Evolutionary conservation across 2,797 vertebrate species (phyloP).

Genomic region (Eulemur albifrons): DNA sequence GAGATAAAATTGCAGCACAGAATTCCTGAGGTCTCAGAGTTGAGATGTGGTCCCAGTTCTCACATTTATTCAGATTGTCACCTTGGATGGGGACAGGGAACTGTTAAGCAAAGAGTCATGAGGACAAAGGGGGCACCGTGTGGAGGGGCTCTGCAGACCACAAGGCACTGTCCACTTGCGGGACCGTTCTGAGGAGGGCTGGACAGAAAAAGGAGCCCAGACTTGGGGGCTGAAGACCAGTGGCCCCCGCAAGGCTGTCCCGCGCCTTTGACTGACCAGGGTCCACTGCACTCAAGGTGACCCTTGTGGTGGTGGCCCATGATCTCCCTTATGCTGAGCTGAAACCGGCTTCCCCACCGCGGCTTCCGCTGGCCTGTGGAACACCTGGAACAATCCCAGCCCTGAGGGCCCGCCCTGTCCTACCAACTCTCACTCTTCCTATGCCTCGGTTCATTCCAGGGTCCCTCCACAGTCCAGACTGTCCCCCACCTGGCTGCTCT

Average conservation of each 20-base stretch:
- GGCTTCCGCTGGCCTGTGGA: background rate
- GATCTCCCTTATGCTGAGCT: background rate
- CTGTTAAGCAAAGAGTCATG: background rate
- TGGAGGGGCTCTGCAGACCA: background rate
- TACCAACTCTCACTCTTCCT: background rate
- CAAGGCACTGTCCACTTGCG: background rate
- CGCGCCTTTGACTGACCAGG: background rate
- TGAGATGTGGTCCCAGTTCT: background rate
- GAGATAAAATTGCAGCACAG: background rate
- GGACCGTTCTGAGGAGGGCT: background rate
- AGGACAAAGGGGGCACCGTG: background rate
- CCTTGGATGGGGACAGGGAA: background rate
- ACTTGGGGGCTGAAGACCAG: background rate
- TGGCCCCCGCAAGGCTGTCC: background rate
- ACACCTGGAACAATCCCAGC: background rate
- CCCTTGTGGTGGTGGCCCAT: background rate
- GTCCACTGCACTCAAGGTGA: rapidly evolving
- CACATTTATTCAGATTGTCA: background rate
- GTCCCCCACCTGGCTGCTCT: background rate
- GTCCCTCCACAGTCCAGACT: background rate
- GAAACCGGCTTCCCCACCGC: background rate
- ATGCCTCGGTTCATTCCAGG: rapidly evolving
- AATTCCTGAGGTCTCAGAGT: background rate
- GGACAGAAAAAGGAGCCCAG: background rate
- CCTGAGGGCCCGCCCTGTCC: background rate